A percentile compares a stretch with the other conserved stretches of the same genome.
These are phyloP conservation scores for Miltochrista miniata DNA, from an alignment of 2,888 invertebrate species.

Conservation along the genomic window DNA sequence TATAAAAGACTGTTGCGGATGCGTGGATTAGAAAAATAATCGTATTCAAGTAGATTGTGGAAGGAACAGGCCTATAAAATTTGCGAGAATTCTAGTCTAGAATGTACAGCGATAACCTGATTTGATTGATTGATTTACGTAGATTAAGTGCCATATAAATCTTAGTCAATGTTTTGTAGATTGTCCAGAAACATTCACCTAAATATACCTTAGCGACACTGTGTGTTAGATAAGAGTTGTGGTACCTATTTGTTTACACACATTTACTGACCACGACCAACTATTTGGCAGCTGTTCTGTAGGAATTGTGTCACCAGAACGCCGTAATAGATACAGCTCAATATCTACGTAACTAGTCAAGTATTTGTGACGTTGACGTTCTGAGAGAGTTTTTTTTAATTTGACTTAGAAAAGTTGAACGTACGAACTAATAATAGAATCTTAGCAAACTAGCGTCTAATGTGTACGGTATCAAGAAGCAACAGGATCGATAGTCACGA, in stretches of 20 bases:
- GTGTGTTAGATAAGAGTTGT: background rate
- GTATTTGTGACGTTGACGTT: constrained; percentile 18
- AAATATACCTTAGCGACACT: background rate
- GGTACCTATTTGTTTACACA: constrained; percentile 5
- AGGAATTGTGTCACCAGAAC: constrained; percentile 16
- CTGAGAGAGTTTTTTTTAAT: constrained; percentile 14
- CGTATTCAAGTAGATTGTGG: too few relatives aligned
- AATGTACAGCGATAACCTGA: too few relatives aligned
- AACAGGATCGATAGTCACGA: background rate
- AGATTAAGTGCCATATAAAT: too few relatives aligned
- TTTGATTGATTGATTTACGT: too few relatives aligned
- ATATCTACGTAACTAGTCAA: constrained; percentile 16
- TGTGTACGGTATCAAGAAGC: background rate
- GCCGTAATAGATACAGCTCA: constrained; percentile 22
- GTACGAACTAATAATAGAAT: background rate
- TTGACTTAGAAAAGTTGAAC: constrained; percentile 9
- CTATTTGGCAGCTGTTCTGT: constrained; percentile 32
- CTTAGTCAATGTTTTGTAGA: too few relatives aligned
- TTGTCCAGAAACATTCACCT: background rate
- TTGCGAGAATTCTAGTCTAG: too few relatives aligned
- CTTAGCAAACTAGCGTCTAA: background rate
- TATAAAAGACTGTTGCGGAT: too few relatives aligned
- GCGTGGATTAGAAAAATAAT: too few relatives aligned
- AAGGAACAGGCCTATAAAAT: too few relatives aligned
- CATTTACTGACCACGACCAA: constrained; percentile 31